Conservation (phyloP, 1,140 invertebrate genomes). For the Trinorchestia longiramus region DNA sequence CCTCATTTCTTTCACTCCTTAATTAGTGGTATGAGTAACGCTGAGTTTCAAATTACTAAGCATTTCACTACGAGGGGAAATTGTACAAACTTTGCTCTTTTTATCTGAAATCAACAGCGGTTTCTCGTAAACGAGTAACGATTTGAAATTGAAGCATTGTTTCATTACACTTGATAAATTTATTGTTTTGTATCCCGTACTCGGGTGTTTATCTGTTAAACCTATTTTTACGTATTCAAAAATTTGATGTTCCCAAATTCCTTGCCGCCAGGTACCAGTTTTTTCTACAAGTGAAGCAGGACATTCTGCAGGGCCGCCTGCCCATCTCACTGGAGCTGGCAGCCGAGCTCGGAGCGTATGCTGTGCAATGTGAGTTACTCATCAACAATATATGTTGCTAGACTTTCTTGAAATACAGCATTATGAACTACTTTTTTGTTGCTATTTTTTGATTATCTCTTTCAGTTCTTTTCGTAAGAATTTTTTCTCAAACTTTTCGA, state of each 20-base stretch:
- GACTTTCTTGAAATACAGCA: background rate
- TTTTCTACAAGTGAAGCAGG: conserved; percentile 95
- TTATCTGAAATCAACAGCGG: too few species aligned
- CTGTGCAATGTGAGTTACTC: conserved; percentile 92
- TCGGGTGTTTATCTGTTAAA: background rate
- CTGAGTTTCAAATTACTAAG: too few species aligned
- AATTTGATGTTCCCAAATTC: background rate
- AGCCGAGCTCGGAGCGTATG: conserved; percentile 92
- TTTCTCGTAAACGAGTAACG: too few species aligned
- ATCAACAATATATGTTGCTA: background rate
- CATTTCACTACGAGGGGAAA: too few species aligned
- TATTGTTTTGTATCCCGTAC: background rate
- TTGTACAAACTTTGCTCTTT: too few species aligned
- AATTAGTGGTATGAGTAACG: too few species aligned
- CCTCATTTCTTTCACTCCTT: too few species aligned
- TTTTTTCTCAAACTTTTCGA: too few species aligned
- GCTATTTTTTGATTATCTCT: background rate
- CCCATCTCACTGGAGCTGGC: conserved; percentile 88
- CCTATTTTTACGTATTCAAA: background rate
- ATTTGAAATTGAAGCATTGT: too few species aligned
- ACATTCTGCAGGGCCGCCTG: conserved; percentile 90
- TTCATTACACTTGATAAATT: background rate
- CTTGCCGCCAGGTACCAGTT: conserved; percentile 87
- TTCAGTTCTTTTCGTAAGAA: too few species aligned
- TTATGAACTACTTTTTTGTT: background rate